Evolutionary conservation across 1,140 invertebrate species (phyloP), one percentile per base, ranked within the genome.

Genomic region (Euwallacea similis): DNA sequence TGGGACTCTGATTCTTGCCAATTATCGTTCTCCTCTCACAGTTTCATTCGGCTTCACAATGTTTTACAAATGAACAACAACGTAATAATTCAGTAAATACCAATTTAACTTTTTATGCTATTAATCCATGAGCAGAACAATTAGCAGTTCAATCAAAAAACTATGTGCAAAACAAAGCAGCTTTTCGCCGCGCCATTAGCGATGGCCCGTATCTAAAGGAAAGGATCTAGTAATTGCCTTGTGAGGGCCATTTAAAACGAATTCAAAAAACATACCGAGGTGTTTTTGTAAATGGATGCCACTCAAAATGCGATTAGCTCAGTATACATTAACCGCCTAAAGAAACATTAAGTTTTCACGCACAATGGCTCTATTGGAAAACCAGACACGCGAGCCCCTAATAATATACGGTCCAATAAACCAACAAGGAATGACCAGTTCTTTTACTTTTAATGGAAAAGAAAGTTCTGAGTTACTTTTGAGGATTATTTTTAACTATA

Each of bases 261-360:
- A 33, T 33, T 4, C 46, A 50, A 50, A 50, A 50, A 50, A 50
- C 46, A 11, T 13, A 50, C 46, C 46, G 9, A 50, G 54, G 54
- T 56, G 54, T 13, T 59, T 42, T 41, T 59, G 10, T 41, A 41
- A 59, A 59, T 59, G 56, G 56, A 59, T 42, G 63, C 16, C 63
- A 65, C 53, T 65, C 63, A 65, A 65, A 65, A 54, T 65, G 63
- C 63, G 33, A 65, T 65, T 65, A 65, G 15, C 50, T 3, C 10
- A 16, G 46, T 13, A 53, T 47, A 53, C 63, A 65, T 65, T 54
- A 65, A 42, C 8, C 44, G 63, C 33, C 63, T 54, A 54, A 54
- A 65, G 47, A 54, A 65, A 65, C 63, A 65, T 65, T 65, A 65
- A 54, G 63, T 65, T 65, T 63, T 65, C 47, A 65, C 63, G 63